Percentiles rank a stretch among this genome's conserved stretches.
Evolutionary conservation across 2,797 vertebrate genomes (phyloP).

Genomic region (Lepus townsendii): DNA sequence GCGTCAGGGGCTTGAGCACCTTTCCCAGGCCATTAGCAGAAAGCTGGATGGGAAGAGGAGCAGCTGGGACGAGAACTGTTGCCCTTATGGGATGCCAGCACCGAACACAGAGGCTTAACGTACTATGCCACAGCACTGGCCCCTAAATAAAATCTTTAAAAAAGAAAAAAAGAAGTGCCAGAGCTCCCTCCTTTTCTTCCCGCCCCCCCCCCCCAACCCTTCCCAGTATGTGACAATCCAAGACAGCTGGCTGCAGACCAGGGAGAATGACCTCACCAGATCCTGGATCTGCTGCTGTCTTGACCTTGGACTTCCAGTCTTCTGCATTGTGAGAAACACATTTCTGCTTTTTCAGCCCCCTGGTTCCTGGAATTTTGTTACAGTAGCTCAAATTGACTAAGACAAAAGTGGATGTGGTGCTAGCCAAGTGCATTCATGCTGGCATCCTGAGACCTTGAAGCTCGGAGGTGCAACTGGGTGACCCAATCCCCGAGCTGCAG

Average conservation of each 20-base stretch:
- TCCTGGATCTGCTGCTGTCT: not conserved
- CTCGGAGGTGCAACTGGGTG: not conserved
- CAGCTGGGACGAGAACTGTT: too few species aligned
- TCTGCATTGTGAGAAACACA: not conserved
- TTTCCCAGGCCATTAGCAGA: too few species aligned
- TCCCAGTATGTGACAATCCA: too few species aligned
- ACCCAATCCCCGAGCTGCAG: not conserved
- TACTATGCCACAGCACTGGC: too few species aligned
- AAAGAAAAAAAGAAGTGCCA: too few species aligned
- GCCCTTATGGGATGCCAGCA: too few species aligned
- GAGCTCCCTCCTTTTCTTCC: too few species aligned
- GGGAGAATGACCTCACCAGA: not conserved
- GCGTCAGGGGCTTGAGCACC: too few species aligned
- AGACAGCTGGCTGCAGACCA: not conserved
- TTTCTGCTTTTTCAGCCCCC: not conserved
- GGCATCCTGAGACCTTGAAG: not conserved
- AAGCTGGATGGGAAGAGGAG: too few species aligned
- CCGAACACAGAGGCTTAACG: too few species aligned
- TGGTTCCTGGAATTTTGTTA: not conserved
- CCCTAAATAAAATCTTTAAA: too few species aligned
- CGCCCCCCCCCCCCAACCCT: too few species aligned
- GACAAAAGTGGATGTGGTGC: not conserved
- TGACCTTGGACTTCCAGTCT: not conserved
- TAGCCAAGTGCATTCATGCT: not conserved
- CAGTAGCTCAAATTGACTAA: not conserved